Evolutionary conservation across 2,113 vertebrate genomes (phyloP).

Genomic region (Dasyornis broadbenti): DNA sequence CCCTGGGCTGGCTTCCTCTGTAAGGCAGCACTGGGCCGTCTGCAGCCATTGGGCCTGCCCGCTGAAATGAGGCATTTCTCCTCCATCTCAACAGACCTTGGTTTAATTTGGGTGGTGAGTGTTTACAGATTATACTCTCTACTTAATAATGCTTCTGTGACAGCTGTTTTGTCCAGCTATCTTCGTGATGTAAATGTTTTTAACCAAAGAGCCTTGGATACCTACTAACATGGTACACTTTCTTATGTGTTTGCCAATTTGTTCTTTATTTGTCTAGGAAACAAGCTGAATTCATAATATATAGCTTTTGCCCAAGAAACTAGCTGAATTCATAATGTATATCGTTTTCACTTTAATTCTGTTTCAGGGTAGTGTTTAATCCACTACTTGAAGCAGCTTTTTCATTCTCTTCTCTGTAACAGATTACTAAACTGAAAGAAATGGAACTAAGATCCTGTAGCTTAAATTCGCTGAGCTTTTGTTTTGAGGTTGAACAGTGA

Average conservation of each 20-base stretch:
- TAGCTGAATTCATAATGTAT: not conserved
- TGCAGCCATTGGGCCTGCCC: rapidly evolving
- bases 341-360: not conserved
- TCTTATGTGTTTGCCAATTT: not conserved
- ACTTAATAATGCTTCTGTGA: not conserved
- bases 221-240: not conserved
- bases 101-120: not conserved
- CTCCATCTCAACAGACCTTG: not conserved
- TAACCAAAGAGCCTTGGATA: not conserved
- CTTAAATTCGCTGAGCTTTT: not conserved
- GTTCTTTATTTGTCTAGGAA: not conserved
- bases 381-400: not conserved
- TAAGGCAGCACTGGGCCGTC: not conserved
- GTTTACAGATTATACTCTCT: not conserved
- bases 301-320: not conserved
- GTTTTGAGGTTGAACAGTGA: conserved; percentile 34
- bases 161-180: conserved; percentile 13
- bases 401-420: not conserved
- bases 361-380: not conserved
- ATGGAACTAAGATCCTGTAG: not conserved
- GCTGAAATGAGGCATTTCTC: not conserved
- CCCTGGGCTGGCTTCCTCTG: not conserved
- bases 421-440: conserved; percentile 29
- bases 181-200: conserved; percentile 9
- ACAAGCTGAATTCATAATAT: not conserved